Base-by-base conservation (phyloP, 2,113 vertebrate genomes). In the Zeus faber region DNA sequence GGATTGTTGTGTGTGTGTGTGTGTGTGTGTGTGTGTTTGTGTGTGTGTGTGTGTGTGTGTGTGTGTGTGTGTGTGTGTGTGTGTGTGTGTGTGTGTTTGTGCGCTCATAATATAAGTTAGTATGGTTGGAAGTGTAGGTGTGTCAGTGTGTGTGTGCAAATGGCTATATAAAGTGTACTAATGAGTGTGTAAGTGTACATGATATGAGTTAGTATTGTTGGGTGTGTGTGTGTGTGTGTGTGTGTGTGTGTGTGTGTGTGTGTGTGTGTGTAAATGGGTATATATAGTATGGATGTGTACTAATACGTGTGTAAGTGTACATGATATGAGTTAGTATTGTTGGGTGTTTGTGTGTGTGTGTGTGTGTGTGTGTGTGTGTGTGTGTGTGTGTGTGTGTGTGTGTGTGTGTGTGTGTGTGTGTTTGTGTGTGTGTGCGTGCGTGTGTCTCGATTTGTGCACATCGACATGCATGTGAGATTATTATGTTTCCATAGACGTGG, bases 371-470 rank as follows among this genome's bases (percentile, higher is more conserved):
- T 5, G 21, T 49, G 55, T 33, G 25, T 24, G 10, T 21, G 45
- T 27, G 4, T 21, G 21, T 50, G 41, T 29, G 14, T 26, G 26
- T 41, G 5, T 26, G 29, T 44, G 44, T 31, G 11, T 2, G 44
- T 18, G 17, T 25, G 44, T 56, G 49, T 39, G 22, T 41, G 27
- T 59, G 13, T 31, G 20, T 58, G 26, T 46, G 31, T 24, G 2
- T 13, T n/a, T 31, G 47, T 31, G 47, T 49, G 26, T 50, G 26
- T 50, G 26, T 31, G 25, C 14, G 17, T 50, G 48, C 10, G 27
- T 50, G 17, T 50, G 48, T 44, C 4, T 11, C 17, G 18, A 18
- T 20, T 6, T 11, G n/a, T n/a, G n/a, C n/a, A n/a, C n/a, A n/a
- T n/a, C n/a, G n/a, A n/a, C n/a, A n/a, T n/a, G n/a, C n/a, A n/a